Percentiles rank a stretch among this genome's conserved stretches.
These are phyloP conservation scores for Platyscapa corneri DNA, from an alignment of 1,140 invertebrate species.

Conservation along the genomic window DNA sequence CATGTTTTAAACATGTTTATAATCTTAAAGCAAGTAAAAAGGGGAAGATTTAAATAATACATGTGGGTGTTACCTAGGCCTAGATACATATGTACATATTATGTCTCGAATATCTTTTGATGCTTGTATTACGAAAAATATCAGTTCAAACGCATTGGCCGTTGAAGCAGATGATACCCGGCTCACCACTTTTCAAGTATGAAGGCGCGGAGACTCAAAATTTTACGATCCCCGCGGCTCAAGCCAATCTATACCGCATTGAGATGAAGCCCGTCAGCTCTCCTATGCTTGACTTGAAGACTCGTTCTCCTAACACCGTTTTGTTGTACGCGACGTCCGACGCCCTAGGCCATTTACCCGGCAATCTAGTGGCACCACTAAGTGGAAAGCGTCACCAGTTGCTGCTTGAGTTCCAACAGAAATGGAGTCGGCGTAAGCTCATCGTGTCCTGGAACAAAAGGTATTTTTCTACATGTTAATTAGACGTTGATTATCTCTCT, in stretches of 20 bases:
- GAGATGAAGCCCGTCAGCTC: constrained; percentile 66
- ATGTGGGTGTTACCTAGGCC: background rate
- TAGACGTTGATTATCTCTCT: too few relatives aligned
- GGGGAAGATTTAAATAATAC: background rate
- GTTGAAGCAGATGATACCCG: constrained; percentile 68
- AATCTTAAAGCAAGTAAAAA: background rate
- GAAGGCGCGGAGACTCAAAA: constrained; percentile 69
- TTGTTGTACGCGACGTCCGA: constrained; percentile 70
- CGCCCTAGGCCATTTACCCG: constrained; percentile 62
- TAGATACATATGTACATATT: background rate
- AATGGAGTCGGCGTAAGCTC: constrained; percentile 67
- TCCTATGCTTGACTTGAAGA: constrained; percentile 51
- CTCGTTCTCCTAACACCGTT: constrained; percentile 65
- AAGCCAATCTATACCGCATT: constrained; percentile 71
- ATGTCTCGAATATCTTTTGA: background rate
- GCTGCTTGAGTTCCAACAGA: constrained; percentile 68
- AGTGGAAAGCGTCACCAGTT: constrained; percentile 28
- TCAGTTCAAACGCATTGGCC: constrained; percentile 67
- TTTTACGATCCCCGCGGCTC: constrained; percentile 68
- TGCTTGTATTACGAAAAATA: background rate
- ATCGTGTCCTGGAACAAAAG: constrained; percentile 72
- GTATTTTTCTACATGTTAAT: constrained; percentile 49
- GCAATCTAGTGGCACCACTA: background rate
- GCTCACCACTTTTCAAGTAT: constrained; percentile 69
- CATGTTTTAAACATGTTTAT: constrained; percentile 6